phyloP scores from a whole-genome alignment of 2,113 vertebrate genomes.

The Pluvianellus socialis region DNA sequence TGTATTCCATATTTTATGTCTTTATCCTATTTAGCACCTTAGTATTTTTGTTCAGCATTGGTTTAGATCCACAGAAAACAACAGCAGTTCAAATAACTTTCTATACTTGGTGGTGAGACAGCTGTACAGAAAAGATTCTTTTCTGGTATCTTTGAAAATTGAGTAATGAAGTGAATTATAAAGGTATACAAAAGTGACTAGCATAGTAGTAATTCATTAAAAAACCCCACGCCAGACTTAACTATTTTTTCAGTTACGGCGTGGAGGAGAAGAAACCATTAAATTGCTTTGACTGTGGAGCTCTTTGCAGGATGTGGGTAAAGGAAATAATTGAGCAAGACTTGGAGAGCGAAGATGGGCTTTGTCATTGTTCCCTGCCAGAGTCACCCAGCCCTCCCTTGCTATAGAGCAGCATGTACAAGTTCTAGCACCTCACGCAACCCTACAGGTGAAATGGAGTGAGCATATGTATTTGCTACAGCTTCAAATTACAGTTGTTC shows the following conservation, averaged over 20 bases:
- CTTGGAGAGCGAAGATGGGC: not conserved
- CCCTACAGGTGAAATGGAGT: not conserved
- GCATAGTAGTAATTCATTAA: not conserved
- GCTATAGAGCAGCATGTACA: not conserved
- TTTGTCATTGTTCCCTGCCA: not conserved
- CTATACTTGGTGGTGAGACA: not conserved
- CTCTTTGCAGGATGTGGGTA: not conserved
- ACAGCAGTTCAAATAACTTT: not conserved
- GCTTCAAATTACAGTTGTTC: not conserved
- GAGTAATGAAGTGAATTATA: not conserved
- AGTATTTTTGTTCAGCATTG: not conserved
- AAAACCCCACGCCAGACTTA: not conserved
- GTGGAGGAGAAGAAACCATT: not conserved
- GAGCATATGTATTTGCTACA: fast-evolving
- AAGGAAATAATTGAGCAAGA: not conserved
- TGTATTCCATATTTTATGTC: not conserved
- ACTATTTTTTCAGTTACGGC: not conserved
- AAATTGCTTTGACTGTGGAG: not conserved
- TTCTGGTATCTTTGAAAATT: not conserved
- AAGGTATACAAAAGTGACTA: not conserved
- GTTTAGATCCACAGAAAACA: not conserved
- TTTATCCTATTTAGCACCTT: not conserved
- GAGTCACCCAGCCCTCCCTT: not conserved
- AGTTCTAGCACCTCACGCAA: not conserved
- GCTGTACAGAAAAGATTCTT: not conserved